Evolutionary conservation across 2,113 vertebrate species (phyloP), one percentile per base, ranked within the genome.

Genomic region (Lipophrys pholis): DNA sequence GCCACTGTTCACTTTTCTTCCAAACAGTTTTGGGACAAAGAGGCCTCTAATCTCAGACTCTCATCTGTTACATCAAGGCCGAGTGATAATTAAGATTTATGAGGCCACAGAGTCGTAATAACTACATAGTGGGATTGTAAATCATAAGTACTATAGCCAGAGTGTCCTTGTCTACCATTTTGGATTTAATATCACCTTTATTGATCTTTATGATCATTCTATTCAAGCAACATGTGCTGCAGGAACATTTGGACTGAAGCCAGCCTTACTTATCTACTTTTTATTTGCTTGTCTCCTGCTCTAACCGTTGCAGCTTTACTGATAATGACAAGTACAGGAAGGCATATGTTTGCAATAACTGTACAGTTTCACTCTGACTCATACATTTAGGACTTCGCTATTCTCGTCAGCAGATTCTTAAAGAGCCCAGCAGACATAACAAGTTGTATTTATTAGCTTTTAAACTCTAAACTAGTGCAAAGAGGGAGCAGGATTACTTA

Each of bases 261-360:
- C 81, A 75, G 16, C 39, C 76, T 74, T 12, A 67, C 17, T 75
- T 80, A 61, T 80, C 21, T 36, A 51, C 78, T 63, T 81, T 65
- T 55, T 77, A 69, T 69, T 71, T 0, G 45, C 55, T 12, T 65
- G 67, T 80, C 75, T 62, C 57, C 58, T 63, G 52, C 54, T 59
- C 36, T 45, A 8, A 8, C 3, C 56, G 14, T 36, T 72, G 61
- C 57, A 8, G 57, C 67, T 41, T 1, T 16, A 36, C 16, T 79
- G 45, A 49, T 82, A 69, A 60, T 73, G 64, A 38, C 55, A 63
- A 58, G 57, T 75, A 30, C 59, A 80, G 81, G 38, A 57, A 76
- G 58, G 59, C 83, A 85, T 39, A 11, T 73, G 83, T 82, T 82
- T 69, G 57, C 46, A 87, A 83, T 90, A 79, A 85, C 9, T 2